Evolutionary conservation across 2,888 invertebrate species (phyloP).

Genomic region (Rhingia campestris): DNA sequence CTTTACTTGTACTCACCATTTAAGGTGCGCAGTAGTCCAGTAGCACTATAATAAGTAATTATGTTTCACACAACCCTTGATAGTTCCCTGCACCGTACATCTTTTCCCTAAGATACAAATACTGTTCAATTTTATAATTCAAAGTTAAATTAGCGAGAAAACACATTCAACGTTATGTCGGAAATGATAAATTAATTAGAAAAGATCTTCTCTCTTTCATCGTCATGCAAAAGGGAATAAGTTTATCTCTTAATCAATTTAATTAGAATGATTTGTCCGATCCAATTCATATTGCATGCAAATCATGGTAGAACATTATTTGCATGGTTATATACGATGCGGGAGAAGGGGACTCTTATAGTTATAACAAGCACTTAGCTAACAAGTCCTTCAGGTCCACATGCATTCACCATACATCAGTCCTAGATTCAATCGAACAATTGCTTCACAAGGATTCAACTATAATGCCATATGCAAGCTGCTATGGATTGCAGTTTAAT

Average conservation of each 20-base stretch:
- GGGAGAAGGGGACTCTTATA: not conserved
- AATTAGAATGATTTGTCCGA: conserved; percentile 27
- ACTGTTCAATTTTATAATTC: no score
- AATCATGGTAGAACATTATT: not conserved
- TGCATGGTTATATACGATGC: not conserved
- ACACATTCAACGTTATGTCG: no score
- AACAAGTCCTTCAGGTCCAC: conserved; percentile 29
- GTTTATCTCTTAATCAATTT: conserved; percentile 17
- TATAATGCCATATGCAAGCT: not conserved
- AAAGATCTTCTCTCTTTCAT: no score
- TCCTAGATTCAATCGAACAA: conserved; percentile 29
- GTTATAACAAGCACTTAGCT: conserved; percentile 4
- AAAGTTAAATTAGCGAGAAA: no score
- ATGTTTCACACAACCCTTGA: no score
- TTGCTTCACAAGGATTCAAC: conserved; percentile 13
- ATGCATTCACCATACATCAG: conserved; percentile 12
- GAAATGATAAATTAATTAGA: no score
- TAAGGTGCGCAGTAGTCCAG: no score
- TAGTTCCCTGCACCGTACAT: no score
- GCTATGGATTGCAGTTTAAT: conserved; percentile 24
- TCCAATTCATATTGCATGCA: conserved; percentile 6
- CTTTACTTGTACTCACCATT: no score
- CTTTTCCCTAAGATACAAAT: no score
- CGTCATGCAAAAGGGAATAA: not conserved
- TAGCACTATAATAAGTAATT: no score